Percentiles rank a stretch among this genome's conserved stretches.
Conservation (phyloP, 2,888 invertebrate species). For the Eumacrocentrus americanus region DNA sequence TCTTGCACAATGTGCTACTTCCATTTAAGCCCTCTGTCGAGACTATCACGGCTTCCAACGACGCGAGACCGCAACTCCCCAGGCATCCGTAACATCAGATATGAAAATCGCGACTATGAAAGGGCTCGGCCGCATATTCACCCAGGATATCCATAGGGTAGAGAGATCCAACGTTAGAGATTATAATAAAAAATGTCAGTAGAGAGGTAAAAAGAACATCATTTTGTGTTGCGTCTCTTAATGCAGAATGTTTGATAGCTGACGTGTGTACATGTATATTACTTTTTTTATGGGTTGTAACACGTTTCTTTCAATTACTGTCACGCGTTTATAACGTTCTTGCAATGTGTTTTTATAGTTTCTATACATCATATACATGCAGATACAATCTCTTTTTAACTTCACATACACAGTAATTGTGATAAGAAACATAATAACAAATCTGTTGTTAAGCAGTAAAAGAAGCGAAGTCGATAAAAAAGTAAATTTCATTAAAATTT, state of each 20-base stretch:
- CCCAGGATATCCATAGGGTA: neutral
- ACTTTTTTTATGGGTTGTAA: neutral
- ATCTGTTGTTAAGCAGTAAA: no score
- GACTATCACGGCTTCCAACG: constrained; percentile 22
- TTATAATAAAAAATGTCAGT: neutral
- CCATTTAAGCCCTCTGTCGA: constrained; percentile 37
- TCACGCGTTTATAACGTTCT: neutral
- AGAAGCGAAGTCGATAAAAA: neutral
- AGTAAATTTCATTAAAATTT: no score
- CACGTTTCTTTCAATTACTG: neutral
- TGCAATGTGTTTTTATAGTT: neutral
- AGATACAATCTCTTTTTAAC: neutral
- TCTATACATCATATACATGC: no score
- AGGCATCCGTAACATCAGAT: constrained; percentile 8
- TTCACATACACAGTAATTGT: neutral
- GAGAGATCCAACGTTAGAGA: neutral
- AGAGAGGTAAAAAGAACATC: neutral
- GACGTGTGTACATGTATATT: no score
- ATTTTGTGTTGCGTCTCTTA: neutral
- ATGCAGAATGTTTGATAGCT: neutral
- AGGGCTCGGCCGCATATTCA: neutral
- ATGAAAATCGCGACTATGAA: neutral
- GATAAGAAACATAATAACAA: no score
- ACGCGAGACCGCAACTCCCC: constrained; percentile 9
- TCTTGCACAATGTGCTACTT: constrained; percentile 37